Evolutionary conservation across 1,140 invertebrate genomes (phyloP).

Genomic region (Pemphigus obesinymphae): DNA sequence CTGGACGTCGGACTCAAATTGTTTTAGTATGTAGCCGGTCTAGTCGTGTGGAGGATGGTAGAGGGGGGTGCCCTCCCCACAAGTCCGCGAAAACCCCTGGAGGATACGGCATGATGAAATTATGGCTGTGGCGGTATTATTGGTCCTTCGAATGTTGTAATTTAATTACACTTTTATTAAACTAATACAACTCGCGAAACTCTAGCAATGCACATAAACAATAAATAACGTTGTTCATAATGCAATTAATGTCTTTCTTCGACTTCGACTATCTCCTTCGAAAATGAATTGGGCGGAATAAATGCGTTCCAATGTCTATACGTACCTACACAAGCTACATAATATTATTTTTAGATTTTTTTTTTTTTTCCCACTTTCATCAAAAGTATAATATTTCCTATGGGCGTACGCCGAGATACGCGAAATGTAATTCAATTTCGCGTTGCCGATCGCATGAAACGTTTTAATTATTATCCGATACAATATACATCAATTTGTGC

Average conservation of each 20-base stretch:
- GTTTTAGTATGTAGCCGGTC: no score
- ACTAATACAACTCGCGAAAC: neutral
- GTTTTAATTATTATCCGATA: no score
- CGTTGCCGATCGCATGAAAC: no score
- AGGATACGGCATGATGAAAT: conserved; percentile 2
- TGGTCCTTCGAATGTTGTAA: neutral
- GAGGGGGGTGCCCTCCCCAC: no score
- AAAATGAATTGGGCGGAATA: neutral
- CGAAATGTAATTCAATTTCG: no score
- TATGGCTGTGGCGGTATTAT: neutral
- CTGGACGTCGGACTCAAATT: neutral
- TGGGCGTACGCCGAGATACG: no score
- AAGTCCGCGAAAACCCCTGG: neutral
- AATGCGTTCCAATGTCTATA: neutral
- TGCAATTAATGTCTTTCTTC: neutral
- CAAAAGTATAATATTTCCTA: no score
- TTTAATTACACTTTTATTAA: conserved; percentile 28
- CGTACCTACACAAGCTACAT: no score
- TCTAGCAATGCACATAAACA: neutral
- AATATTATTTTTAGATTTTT: no score
- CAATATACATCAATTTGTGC: no score
- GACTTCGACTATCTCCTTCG: neutral
- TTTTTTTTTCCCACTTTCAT: no score
- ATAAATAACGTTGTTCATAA: conserved; percentile 14
- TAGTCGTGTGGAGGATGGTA: no score